phyloP scores from a whole-genome alignment of 2,888 invertebrate genomes.

The Philereme transversata region DNA sequence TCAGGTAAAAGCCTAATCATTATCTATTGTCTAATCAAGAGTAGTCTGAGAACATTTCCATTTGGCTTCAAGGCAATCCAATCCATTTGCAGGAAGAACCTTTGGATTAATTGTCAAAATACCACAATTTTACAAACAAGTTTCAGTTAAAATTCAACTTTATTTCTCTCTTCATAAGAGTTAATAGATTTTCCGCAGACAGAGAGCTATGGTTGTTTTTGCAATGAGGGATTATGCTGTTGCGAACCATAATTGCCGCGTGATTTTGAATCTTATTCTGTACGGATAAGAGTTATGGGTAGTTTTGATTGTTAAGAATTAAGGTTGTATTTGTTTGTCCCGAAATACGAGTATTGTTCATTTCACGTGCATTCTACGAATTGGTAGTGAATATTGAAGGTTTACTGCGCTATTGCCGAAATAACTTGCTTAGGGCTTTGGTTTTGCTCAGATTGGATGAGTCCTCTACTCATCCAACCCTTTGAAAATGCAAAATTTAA shows the following conservation, averaged over 20 bases:
- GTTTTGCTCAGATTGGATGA: slow-evolving; percentile 1
- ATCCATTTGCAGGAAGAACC: slow-evolving; percentile 77
- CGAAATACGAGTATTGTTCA: slow-evolving; percentile 75
- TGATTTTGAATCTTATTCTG: slow-evolving; percentile 36
- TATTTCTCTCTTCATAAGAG: not conserved
- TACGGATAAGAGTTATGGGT: slow-evolving; percentile 4
- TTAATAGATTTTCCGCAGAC: not conserved
- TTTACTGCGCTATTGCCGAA: slow-evolving; percentile 49
- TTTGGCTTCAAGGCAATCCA: slow-evolving; percentile 72
- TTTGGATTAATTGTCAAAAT: slow-evolving; percentile 70
- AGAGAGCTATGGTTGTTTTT: slow-evolving; percentile 8
- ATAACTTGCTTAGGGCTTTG: slow-evolving; percentile 47
- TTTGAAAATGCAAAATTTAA: not conserved
- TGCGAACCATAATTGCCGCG: not conserved
- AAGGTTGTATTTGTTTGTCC: slow-evolving; percentile 47
- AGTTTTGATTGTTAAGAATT: not conserved
- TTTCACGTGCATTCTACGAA: slow-evolving; percentile 64
- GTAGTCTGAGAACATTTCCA: slow-evolving; percentile 58
- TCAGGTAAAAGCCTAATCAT: slow-evolving; percentile 36
- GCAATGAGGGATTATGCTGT: not conserved
- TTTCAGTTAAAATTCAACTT: slow-evolving; percentile 11
- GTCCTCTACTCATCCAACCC: no score
- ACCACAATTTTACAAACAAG: slow-evolving; percentile 8
- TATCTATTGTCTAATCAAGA: slow-evolving; percentile 49
- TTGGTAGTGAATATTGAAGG: slow-evolving; percentile 65